Conservation (phyloP, 2,113 vertebrate genomes). For the Archilochus colubris region DNA sequence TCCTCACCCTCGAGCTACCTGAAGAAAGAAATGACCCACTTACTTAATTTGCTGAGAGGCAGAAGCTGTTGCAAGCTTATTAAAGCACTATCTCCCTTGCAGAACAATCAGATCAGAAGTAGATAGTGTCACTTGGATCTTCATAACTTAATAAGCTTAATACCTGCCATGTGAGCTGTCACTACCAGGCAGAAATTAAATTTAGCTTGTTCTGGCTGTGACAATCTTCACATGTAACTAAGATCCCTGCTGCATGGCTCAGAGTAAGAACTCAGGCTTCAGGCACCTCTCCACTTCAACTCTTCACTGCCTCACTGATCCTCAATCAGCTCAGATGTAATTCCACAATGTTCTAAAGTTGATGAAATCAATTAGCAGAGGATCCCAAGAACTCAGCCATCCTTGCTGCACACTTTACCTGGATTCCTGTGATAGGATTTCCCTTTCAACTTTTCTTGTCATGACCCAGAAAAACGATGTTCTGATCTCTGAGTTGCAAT, state of each 20-base stretch:
- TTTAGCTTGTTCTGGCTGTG: neutral
- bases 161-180: neutral
- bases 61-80: constrained; percentile 13
- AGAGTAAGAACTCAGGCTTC: neutral
- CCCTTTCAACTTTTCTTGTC: neutral
- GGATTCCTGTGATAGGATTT: accelerated
- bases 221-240: accelerated
- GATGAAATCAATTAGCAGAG: neutral
- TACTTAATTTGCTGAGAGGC: constrained; percentile 19
- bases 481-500: neutral
- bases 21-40: constrained; percentile 30
- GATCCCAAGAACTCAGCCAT: neutral
- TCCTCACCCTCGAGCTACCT: neutral
- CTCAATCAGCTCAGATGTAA: neutral
- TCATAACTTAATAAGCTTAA: constrained; percentile 2
- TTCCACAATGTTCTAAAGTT: neutral
- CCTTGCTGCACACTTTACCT: accelerated
- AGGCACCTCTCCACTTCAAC: neutral
- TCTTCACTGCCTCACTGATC: neutral
- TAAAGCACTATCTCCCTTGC: neutral
- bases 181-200: neutral
- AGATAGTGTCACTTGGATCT: neutral
- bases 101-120: constrained; percentile 10
- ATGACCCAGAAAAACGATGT: neutral
- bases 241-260: neutral